Conservation (phyloP, 1,140 invertebrate genomes). For the Leptopilina boulardi region DNA sequence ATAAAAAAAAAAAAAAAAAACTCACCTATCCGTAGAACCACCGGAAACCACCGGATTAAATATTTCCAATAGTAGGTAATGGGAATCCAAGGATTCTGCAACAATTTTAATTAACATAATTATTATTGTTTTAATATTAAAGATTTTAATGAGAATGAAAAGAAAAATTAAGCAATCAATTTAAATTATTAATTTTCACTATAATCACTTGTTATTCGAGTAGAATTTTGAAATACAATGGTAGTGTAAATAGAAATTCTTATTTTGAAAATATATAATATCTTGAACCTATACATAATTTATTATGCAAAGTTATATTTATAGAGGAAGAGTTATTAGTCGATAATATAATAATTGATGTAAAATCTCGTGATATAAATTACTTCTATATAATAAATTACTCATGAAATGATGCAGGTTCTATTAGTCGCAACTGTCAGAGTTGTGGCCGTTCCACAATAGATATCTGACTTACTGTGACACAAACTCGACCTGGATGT, state of each 20-base stretch:
- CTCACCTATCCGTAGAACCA: slow-evolving; percentile 7
- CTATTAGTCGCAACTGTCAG: background rate
- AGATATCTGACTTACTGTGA: background rate
- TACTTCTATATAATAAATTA: background rate
- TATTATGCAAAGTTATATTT: too few species aligned
- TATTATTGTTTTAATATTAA: background rate
- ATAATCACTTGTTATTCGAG: background rate
- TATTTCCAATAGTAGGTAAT: background rate
- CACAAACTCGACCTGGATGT: slow-evolving; percentile 19
- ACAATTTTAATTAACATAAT: background rate
- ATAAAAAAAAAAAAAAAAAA: background rate
- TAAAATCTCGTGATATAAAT: background rate
- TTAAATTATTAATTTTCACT: background rate
- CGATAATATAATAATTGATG: background rate
- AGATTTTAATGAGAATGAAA: background rate
- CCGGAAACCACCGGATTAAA: slow-evolving; percentile 9
- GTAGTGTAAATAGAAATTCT: too few species aligned
- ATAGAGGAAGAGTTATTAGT: too few species aligned
- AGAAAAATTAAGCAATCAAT: background rate
- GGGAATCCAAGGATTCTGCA: background rate
- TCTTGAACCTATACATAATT: too few species aligned
- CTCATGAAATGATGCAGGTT: slow-evolving; percentile 14
- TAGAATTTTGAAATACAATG: background rate
- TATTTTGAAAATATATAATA: too few species aligned
- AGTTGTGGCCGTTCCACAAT: background rate